A percentile compares a stretch with the other conserved stretches of the same genome.
Conservation (phyloP, 1,140 invertebrate genomes). For the Drosophila tropicalis region DNA sequence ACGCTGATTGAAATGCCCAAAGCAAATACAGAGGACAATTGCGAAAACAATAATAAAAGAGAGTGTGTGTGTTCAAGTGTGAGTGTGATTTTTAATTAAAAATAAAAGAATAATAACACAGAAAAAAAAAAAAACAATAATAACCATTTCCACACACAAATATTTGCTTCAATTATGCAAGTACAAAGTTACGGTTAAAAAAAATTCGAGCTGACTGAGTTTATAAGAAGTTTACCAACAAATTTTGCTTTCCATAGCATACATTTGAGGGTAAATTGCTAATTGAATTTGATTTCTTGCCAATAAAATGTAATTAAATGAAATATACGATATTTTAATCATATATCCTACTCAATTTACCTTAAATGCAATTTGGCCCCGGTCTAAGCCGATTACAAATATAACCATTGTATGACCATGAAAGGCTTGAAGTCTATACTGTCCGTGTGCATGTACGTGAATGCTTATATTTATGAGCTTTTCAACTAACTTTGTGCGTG, state of each 20-base stretch:
- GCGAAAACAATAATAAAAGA: constrained; percentile 10
- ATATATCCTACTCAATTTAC: constrained; percentile 5
- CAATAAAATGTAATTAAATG: constrained; percentile 6
- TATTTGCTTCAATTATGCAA: constrained; percentile 12
- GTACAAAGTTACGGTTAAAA: background rate
- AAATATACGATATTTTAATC: constrained; percentile 2
- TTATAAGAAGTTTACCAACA: background rate
- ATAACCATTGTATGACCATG: background rate
- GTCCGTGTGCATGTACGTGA: background rate
- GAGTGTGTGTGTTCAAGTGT: background rate
- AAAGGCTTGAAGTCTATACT: background rate
- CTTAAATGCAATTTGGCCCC: background rate
- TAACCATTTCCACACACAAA: background rate
- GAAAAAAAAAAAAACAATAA: background rate
- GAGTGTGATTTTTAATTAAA: constrained; percentile 2
- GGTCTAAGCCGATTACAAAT: constrained; percentile 8
- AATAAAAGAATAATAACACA: constrained; percentile 1
- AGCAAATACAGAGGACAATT: constrained; percentile 16
- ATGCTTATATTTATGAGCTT: background rate
- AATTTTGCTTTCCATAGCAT: constrained; percentile 2
- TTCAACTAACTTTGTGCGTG: background rate
- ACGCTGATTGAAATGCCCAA: constrained; percentile 11
- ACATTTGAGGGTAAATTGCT: no score
- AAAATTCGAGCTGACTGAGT: background rate
- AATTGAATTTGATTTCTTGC: no score